phyloP scores from a whole-genome alignment of 2,888 invertebrate genomes.

The Drosophila monieri region DNA sequence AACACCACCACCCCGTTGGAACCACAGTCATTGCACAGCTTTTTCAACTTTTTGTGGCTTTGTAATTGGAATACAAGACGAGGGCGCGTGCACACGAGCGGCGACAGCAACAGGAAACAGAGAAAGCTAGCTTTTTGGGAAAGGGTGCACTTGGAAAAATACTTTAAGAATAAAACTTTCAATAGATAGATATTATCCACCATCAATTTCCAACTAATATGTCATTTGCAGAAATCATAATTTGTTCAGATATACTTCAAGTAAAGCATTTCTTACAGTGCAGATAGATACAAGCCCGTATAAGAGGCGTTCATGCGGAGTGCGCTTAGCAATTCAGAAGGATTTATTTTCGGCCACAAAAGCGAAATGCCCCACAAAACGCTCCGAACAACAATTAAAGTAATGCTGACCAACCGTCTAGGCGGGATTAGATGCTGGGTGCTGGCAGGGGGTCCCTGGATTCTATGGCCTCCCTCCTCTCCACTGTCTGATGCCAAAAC shows the following conservation, averaged over 20 bases:
- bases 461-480: neutral
- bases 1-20: slow-evolving; percentile 14
- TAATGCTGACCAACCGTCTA: slow-evolving; percentile 73
- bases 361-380: slow-evolving; percentile 69
- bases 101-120: slow-evolving; percentile 49
- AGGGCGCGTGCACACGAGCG: slow-evolving; percentile 58
- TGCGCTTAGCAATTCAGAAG: slow-evolving; percentile 74
- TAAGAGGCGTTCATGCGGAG: slow-evolving; percentile 70
- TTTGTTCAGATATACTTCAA: no score
- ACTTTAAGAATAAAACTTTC: neutral
- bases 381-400: slow-evolving; percentile 76
- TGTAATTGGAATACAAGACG: slow-evolving; percentile 76
- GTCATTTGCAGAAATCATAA: neutral
- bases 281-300: slow-evolving; percentile 20
- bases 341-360: slow-evolving; percentile 75
- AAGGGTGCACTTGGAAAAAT: slow-evolving; percentile 18
- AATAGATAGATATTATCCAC: neutral
- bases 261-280: slow-evolving; percentile 11
- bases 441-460: slow-evolving; percentile 15
- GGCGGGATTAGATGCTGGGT: slow-evolving; percentile 52
- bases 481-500: slow-evolving; percentile 52
- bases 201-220: neutral
- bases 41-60: slow-evolving; percentile 79
- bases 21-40: slow-evolving; percentile 74
- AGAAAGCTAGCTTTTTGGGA: slow-evolving; percentile 33